Percentiles rank a stretch among this genome's conserved stretches.
Evolutionary conservation across 2,888 invertebrate genomes (phyloP).

Genomic region (Apoda limacodes): DNA sequence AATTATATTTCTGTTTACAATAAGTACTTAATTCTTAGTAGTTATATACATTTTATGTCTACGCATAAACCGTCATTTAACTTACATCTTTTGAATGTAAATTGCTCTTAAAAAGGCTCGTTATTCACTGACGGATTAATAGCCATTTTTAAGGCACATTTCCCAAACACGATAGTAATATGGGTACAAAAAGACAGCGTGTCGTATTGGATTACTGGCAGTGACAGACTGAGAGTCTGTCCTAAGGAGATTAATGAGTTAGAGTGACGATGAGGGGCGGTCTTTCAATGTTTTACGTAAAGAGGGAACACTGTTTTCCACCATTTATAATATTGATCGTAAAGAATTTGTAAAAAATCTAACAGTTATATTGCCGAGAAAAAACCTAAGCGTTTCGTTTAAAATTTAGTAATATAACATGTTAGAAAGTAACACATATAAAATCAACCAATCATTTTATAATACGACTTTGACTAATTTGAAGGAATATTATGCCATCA

Average conservation of each 20-base stretch:
- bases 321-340: slow-evolving; percentile 49
- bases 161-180: slow-evolving; percentile 52
- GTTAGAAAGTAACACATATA: no score
- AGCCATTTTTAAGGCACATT: slow-evolving; percentile 50
- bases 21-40: no score
- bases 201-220: slow-evolving; percentile 67
- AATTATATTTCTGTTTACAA: no score
- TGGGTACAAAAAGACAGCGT: slow-evolving; percentile 63
- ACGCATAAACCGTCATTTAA: no score
- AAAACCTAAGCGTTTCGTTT: no score
- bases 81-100: no score
- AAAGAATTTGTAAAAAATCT: slow-evolving; percentile 48
- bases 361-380: no score
- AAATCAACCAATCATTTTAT: no score
- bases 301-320: slow-evolving; percentile 34
- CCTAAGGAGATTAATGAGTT: slow-evolving; percentile 59
- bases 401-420: no score
- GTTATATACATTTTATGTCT: no score
- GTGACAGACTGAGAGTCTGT: slow-evolving; percentile 62
- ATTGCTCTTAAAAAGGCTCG: slow-evolving; percentile 39
- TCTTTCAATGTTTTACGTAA: slow-evolving; percentile 31
- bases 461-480: no score
- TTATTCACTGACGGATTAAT: slow-evolving; percentile 49
- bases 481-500: no score
- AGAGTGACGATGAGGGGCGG: slow-evolving; percentile 61